phyloP scores from a whole-genome alignment of 2,113 vertebrate species.

The Fulica atra region DNA sequence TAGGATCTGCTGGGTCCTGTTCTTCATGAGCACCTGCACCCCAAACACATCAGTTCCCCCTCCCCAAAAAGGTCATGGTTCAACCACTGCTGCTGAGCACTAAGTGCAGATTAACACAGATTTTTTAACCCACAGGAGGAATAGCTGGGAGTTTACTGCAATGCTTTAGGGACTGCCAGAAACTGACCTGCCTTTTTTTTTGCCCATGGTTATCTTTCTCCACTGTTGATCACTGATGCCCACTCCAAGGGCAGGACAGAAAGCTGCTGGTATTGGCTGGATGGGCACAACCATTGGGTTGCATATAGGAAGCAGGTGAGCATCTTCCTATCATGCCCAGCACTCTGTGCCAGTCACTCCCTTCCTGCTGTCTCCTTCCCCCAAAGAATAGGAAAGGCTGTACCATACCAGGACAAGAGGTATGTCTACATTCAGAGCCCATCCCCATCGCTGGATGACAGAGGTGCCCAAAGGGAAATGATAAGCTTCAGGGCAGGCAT shows the following conservation, averaged over 20 bases:
- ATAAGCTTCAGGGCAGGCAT: neutral
- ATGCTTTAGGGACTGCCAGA: neutral
- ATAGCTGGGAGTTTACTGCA: neutral
- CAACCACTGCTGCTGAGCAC: neutral
- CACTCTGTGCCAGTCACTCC: neutral
- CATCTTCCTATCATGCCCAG: neutral
- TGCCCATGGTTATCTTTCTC: neutral
- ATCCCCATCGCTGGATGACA: neutral
- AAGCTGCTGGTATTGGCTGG: neutral
- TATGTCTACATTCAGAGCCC: neutral
- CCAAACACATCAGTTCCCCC: neutral
- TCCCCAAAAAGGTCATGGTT: accelerated
- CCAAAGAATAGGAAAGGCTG: neutral
- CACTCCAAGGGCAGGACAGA: accelerated
- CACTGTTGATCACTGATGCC: accelerated
- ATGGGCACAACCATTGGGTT: neutral
- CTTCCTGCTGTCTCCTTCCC: neutral
- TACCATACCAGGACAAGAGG: neutral
- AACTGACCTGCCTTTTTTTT: neutral
- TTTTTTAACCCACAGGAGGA: neutral
- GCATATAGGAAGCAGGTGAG: neutral
- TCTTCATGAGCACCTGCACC: neutral
- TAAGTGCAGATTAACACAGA: neutral
- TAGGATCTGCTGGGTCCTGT: neutral
- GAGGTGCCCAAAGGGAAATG: neutral